Percentiles rank a stretch among this genome's conserved stretches.
Conservation (phyloP, 2,113 vertebrate species). For the Narcine bancroftii region DNA sequence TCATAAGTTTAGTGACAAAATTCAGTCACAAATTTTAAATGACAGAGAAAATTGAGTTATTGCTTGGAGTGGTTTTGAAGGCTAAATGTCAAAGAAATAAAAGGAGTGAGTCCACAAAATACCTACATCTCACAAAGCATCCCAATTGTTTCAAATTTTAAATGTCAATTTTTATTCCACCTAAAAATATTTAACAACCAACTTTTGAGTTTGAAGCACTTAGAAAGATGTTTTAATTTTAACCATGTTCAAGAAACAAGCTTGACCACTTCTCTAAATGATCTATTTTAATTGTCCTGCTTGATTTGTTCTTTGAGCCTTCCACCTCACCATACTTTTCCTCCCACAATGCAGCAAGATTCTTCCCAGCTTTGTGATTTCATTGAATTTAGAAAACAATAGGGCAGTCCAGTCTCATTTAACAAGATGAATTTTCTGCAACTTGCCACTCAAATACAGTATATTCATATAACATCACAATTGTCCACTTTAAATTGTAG, state of each 20-base stretch:
- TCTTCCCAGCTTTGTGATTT: too few species aligned
- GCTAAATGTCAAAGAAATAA: not conserved
- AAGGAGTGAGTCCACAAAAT: too few species aligned
- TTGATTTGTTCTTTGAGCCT: not conserved
- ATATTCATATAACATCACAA: too few species aligned
- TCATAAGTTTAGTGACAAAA: not conserved
- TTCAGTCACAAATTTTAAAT: not conserved
- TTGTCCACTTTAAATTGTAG: not conserved
- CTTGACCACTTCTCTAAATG: not conserved
- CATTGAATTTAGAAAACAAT: too few species aligned
- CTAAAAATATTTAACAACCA: not conserved
- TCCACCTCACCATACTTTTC: not conserved
- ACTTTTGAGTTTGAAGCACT: not conserved
- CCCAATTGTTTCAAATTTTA: too few species aligned
- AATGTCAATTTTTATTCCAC: not conserved
- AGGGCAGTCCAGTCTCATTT: too few species aligned
- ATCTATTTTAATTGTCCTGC: not conserved
- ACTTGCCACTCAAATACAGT: too few species aligned
- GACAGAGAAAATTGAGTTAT: not conserved
- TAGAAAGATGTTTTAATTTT: not conserved
- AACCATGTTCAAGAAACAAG: not conserved
- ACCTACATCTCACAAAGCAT: too few species aligned
- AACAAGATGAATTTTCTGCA: too few species aligned
- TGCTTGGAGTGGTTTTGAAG: not conserved
- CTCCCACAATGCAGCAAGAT: not conserved